Percentiles rank a stretch among this genome's conserved stretches.
phyloP scores from a whole-genome alignment of 1,140 invertebrate species.

The Sitobion miscanthi region DNA sequence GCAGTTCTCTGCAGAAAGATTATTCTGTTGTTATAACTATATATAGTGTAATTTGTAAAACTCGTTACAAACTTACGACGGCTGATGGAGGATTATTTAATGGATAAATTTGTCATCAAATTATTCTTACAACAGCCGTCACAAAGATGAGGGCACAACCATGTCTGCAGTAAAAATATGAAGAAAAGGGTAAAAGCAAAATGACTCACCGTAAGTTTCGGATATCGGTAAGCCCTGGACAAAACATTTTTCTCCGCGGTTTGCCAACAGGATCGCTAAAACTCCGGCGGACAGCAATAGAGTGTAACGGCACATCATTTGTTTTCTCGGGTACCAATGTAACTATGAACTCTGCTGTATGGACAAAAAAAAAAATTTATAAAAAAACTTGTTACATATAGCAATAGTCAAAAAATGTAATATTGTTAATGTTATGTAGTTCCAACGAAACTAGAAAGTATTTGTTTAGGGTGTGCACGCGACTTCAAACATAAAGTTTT shows the following conservation, averaged over 20 bases:
- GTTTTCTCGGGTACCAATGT: not conserved
- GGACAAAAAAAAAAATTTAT: not conserved
- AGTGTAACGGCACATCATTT: conserved; percentile 17
- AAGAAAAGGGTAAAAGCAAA: not conserved
- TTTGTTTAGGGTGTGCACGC: not conserved
- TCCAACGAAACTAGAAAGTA: not conserved
- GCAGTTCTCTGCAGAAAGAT: not conserved
- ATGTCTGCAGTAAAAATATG: not conserved
- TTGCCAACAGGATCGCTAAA: conserved; percentile 18
- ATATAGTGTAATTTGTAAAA: not conserved
- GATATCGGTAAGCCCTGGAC: conserved; percentile 39
- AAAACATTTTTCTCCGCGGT: conserved; percentile 34
- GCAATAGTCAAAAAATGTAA: not conserved
- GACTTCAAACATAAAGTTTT: not conserved
- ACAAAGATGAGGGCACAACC: not conserved
- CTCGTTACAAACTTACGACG: not conserved
- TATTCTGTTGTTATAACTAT: not conserved
- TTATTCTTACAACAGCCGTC: not conserved
- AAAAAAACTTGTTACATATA: not conserved
- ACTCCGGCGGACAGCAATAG: not conserved
- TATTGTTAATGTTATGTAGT: not conserved
- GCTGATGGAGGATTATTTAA: not conserved
- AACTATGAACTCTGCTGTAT: not conserved
- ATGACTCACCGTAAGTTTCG: conserved; percentile 35
- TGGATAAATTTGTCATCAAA: not conserved